Percentiles rank a stretch among this genome's conserved stretches.
Conservation (phyloP, 1,140 invertebrate species). For the Cotesia chilonis region DNA sequence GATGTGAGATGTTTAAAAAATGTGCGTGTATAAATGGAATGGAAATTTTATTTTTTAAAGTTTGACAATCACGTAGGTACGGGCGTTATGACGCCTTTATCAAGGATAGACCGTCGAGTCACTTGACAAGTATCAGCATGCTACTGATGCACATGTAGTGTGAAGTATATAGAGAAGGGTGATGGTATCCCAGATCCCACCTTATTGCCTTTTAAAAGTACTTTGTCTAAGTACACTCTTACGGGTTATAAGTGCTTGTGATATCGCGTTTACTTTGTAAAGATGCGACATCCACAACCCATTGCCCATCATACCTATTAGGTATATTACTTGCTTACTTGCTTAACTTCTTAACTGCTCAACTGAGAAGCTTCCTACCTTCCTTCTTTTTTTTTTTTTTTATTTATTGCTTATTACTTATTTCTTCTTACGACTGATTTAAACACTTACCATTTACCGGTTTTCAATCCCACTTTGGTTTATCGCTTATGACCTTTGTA, state of each 20-base stretch:
- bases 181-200: no score
- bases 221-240: constrained; percentile 25
- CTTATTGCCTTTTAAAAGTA: constrained; percentile 7
- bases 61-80: constrained; percentile 2
- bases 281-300: constrained; percentile 1
- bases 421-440: background rate
- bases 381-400: no score
- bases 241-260: constrained; percentile 14
- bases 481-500: background rate
- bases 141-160: background rate
- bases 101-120: constrained; percentile 15
- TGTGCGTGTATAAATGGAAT: background rate
- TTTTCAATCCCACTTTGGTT: background rate
- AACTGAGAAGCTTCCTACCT: no score
- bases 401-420: no score
- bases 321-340: constrained; percentile 7
- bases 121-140: constrained; percentile 25
- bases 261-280: constrained; percentile 14
- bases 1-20: background rate
- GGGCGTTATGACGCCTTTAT: constrained; percentile 12
- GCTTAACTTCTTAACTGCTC: no score
- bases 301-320: background rate
- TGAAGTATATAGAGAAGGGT: no score
- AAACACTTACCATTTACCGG: constrained; percentile 13
- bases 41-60: background rate